Evolutionary conservation across 2,888 invertebrate species (phyloP), one percentile per base, ranked within the genome.

Genomic region (Tetrapedia diversipes): DNA sequence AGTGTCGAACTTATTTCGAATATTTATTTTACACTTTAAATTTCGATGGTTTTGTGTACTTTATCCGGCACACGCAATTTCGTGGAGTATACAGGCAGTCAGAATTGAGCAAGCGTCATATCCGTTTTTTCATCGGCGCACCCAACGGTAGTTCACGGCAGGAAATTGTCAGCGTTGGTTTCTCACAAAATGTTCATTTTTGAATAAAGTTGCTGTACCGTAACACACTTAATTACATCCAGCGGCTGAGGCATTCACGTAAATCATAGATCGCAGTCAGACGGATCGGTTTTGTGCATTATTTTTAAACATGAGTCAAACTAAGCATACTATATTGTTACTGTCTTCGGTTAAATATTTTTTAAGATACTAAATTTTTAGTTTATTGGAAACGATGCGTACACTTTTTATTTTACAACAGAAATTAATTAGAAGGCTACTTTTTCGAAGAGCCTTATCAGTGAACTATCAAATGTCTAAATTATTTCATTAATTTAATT

Each of bases 141-240:
- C 82, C 82, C 71, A 73, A 54, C 68, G 47, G 39, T 70, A 76
- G 54, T 57, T 70, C 67, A 47, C 49, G 43, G 63, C 83, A 72
- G 83, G 84, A 83, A 83, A 69, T 75, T 57, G 61, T 66, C 11
- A 32, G 70, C 60, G 70, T 75, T 73, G 82, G n/a, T 80, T 73
- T 75, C 72, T 77, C 59, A 74, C 75, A 72, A 74, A 84, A 84
- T 72, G 82, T 66, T 61, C 72, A 73, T 75, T 82, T 82, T 75
- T 84, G 82, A 77, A 84, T 75, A 76, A 84, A 83, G 67, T 77
- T 82, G 29, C 75, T 64, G 70, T 73, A 70, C 77, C 84, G 66
- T 84, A 37, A 71, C 82, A 63, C 63, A 64, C 65, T 54, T 78
- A 77, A 82, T 84, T 80, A 41, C 45, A 49, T 60, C 53, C 57